phyloP scores from a whole-genome alignment of 2,888 invertebrate genomes.

The Diachrysia chrysitis region DNA sequence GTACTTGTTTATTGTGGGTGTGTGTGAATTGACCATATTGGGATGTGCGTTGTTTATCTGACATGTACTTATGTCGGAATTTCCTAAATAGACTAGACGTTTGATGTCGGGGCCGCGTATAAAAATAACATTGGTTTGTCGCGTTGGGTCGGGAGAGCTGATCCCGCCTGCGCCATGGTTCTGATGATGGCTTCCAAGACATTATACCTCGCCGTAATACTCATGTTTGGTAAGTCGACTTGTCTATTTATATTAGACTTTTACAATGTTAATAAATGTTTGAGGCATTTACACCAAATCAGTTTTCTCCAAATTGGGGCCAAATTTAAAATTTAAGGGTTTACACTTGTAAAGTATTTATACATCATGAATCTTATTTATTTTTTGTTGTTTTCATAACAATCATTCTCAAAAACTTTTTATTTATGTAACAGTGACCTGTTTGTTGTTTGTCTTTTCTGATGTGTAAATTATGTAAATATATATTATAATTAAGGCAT shows the following conservation, averaged over 20 bases:
- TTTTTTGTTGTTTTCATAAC: not conserved
- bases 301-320: not conserved
- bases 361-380: not conserved
- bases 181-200: conserved; percentile 71
- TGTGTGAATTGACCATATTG: conserved; percentile 61
- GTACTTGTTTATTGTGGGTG: conserved; percentile 54
- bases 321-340: conserved; percentile 6
- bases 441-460: not conserved
- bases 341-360: conserved; percentile 12
- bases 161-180: conserved; percentile 73
- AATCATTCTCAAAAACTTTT: not conserved
- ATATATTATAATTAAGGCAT: not conserved
- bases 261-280: conserved; percentile 28
- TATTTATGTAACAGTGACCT: not conserved
- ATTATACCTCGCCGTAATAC: conserved; percentile 63
- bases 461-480: not conserved
- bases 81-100: conserved; percentile 86
- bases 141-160: conserved; percentile 75
- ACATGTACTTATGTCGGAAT: conserved; percentile 81
- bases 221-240: conserved; percentile 75
- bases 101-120: conserved; percentile 86
- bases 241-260: conserved; percentile 21
- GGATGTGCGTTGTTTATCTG: conserved; percentile 83
- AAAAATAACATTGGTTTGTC: conserved; percentile 86
- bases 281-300: conserved; percentile 15